phyloP scores from a whole-genome alignment of 1,140 invertebrate genomes.

The Macrobrachium rosenbergii region DNA sequence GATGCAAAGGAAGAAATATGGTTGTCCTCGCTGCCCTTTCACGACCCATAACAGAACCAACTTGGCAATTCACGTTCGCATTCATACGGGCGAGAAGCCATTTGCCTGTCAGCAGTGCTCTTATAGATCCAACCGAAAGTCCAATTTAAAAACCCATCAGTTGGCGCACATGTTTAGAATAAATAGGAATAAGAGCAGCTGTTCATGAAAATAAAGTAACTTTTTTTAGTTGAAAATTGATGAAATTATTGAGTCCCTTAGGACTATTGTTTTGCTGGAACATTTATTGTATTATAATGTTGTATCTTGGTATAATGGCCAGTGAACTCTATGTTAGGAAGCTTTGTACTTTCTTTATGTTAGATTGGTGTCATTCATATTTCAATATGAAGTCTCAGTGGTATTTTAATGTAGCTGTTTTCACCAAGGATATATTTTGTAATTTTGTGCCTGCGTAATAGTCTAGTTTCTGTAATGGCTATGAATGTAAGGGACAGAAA shows the following conservation, averaged over 20 bases:
- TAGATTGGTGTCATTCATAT: neutral
- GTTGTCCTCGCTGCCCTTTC: constrained; percentile 49
- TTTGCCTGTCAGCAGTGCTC: constrained; percentile 44
- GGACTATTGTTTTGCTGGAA: too few relatives aligned
- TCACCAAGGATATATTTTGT: neutral
- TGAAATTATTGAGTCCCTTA: too few relatives aligned
- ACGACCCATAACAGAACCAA: constrained; percentile 12
- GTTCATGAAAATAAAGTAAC: constrained; percentile 12
- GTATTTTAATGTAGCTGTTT: constrained; percentile 4
- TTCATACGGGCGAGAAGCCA: constrained; percentile 43
- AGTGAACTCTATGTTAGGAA: neutral
- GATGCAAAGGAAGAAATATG: neutral
- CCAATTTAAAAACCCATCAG: constrained; percentile 30
- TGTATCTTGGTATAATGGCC: too few relatives aligned
- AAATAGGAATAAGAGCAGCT: constrained; percentile 17
- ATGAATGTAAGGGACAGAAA: neutral
- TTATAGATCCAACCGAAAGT: constrained; percentile 35
- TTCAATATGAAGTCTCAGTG: neutral
- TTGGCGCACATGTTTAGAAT: neutral
- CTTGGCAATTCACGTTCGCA: constrained; percentile 35
- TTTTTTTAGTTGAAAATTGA: too few relatives aligned
- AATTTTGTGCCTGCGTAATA: neutral
- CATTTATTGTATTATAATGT: too few relatives aligned
- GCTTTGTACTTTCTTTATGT: neutral
- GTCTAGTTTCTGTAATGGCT: neutral